These are phyloP conservation scores for Sebastolobus alascanus DNA, from an alignment of 2,797 vertebrate genomes.

Conservation along the genomic window DNA sequence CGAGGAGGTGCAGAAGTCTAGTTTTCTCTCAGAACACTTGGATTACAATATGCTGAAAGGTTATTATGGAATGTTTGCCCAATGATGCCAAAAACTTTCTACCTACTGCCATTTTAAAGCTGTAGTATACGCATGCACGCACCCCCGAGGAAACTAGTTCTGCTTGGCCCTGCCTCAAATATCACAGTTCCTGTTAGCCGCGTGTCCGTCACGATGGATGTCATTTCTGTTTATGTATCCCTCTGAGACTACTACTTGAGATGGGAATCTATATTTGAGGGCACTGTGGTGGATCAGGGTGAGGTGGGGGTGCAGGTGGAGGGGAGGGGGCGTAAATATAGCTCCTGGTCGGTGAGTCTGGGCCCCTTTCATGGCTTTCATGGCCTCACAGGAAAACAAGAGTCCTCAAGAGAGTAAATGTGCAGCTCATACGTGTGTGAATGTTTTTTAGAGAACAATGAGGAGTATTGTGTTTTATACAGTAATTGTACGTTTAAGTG, in stretches of 20 bases:
- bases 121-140: neutral
- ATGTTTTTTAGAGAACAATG: conserved; percentile 30
- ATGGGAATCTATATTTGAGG: conserved; percentile 77
- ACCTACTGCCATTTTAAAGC: too few relatives aligned
- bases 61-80: too few relatives aligned
- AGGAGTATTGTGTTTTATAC: neutral
- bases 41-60: too few relatives aligned
- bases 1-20: too few relatives aligned
- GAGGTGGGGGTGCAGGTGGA: conserved; percentile 56
- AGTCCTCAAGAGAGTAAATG: conserved; percentile 74
- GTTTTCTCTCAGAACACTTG: too few relatives aligned
- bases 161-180: conserved; percentile 32
- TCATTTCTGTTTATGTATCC: conserved; percentile 60
- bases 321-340: conserved; percentile 76
- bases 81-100: too few relatives aligned
- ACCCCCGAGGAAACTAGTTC: conserved; percentile 29
- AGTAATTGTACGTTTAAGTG: conserved; percentile 6
- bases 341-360: conserved; percentile 66
- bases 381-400: conserved; percentile 76
- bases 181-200: conserved; percentile 55
- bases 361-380: conserved; percentile 59
- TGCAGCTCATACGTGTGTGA: conserved; percentile 43
- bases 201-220: conserved; percentile 36
- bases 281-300: conserved; percentile 57
- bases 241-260: conserved; percentile 60